phyloP scores from a whole-genome alignment of 1,140 invertebrate species.

The Drosophila pandora region DNA sequence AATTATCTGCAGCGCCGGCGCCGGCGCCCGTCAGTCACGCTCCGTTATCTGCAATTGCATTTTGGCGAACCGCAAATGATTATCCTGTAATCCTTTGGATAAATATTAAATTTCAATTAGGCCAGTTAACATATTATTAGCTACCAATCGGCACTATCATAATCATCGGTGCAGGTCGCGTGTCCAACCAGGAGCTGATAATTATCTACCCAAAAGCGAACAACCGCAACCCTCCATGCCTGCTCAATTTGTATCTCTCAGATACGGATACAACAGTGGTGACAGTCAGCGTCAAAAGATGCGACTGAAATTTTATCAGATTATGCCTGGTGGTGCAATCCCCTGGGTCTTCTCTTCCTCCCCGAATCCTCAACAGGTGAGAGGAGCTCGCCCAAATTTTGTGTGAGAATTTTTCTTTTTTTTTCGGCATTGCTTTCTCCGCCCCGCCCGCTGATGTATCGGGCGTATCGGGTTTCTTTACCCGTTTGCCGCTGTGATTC shows the following conservation, averaged over 20 bases:
- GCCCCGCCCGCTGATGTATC: conserved; percentile 30
- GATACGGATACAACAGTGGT: conserved; percentile 34
- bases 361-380: conserved; percentile 66
- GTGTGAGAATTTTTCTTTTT: conserved; percentile 64
- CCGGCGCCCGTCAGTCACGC: conserved; percentile 37
- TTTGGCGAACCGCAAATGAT: conserved; percentile 73
- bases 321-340: conserved; percentile 46
- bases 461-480: conserved; percentile 56
- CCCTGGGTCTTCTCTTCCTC: conserved; percentile 33
- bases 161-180: conserved; percentile 59
- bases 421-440: conserved; percentile 48
- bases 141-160: conserved; percentile 47
- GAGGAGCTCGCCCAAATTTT: conserved; percentile 31
- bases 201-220: conserved; percentile 49
- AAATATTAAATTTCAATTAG: conserved; percentile 84
- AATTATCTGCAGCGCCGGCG: conserved; percentile 54
- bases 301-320: conserved; percentile 76
- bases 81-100: conserved; percentile 80
- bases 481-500: conserved; percentile 69
- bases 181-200: conserved; percentile 66
- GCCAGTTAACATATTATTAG: conserved; percentile 79
- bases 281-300: conserved; percentile 44
- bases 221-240: conserved; percentile 58
- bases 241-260: conserved; percentile 3
- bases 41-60: conserved; percentile 50